Base-by-base conservation (phyloP, 2,888 invertebrate genomes). In the Standfussiana lucernea region DNA sequence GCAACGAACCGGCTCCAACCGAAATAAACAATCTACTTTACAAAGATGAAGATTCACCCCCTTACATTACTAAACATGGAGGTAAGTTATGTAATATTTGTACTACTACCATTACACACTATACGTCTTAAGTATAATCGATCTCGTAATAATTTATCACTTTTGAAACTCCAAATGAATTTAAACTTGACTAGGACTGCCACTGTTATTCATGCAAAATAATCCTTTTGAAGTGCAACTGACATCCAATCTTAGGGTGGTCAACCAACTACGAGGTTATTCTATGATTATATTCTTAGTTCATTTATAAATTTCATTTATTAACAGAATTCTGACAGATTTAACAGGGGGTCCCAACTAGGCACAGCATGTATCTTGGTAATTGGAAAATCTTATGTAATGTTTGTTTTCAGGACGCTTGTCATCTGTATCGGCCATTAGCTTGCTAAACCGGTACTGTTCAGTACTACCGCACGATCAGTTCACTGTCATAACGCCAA, bases 361-460 rank as follows among this genome's bases (percentile, higher is more conserved):
- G 50, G 50, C 24, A 3, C 24, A 47, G 50, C 24, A 2, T 24
- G 50, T 24, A 50, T 24, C 50, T 50, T 53, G n/a, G 11, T n/a
- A 5, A n/a, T 5, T n/a, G 11, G 13, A n/a, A 56, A 56, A 59
- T 59, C 18, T 56, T 15, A 56, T 56, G 28, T 18, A 59, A 61
- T 62, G 37, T 62, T 24, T 7, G 2, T 70, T 88, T 85, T 15
- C 91, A 96, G 96, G 89, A 80, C 97, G 81, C 84, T 94, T 93
- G 92, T 98, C 87, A 95, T 97, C 89, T 92, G 97, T 93, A 82
- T 97, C 97, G 2, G 97, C 98, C 0, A 97, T 98, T 86, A 94
- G 97, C 62, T 91, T 99, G 10, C 92, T 99, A 24, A 98, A 98
- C 93, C 97, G 98, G 82, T 99, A 99, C 93, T 99, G 99, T 93